A percentile compares a stretch with the other conserved stretches of the same genome.
phyloP scores from a whole-genome alignment of 2,888 invertebrate species.

The Druceiella hillmani region DNA sequence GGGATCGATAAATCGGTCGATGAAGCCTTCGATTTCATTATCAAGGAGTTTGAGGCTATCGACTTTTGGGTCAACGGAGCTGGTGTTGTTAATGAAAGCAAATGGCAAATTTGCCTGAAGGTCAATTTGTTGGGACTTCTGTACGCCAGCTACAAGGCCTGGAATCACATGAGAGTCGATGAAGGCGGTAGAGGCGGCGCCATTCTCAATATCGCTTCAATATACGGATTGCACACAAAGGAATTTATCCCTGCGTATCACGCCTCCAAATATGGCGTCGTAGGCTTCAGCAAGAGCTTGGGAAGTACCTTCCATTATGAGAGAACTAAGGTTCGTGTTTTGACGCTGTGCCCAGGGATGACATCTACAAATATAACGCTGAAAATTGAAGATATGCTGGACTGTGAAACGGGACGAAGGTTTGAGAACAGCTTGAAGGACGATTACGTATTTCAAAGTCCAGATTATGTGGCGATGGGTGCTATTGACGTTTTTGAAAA shows the following conservation, averaged over 20 bases:
- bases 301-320: conserved; percentile 39
- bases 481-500: too few relatives aligned
- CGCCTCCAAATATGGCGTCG: conserved; percentile 54
- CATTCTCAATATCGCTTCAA: conserved; percentile 59
- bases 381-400: too few relatives aligned
- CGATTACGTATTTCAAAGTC: too few relatives aligned
- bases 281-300: conserved; percentile 46
- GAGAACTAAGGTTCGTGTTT: conserved; percentile 46
- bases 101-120: conserved; percentile 30
- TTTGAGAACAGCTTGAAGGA: too few relatives aligned
- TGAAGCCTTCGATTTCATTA: conserved; percentile 33
- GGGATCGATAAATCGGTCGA: conserved; percentile 37
- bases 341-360: conserved; percentile 50
- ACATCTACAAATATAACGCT: too few relatives aligned
- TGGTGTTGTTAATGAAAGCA: conserved; percentile 32
- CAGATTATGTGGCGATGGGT: too few relatives aligned
- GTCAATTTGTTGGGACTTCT: conserved; percentile 35
- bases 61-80: conserved; percentile 44
- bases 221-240: conserved; percentile 48
- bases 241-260: conserved; percentile 53
- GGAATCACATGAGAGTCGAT: conserved; percentile 52
- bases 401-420: too few relatives aligned
- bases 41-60: conserved; percentile 32
- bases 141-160: conserved; percentile 46
- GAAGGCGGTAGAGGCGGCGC: conserved; percentile 55